A percentile compares a stretch with the other conserved stretches of the same genome.
These are phyloP conservation scores for Rhinella marina DNA, from an alignment of 2,797 vertebrate species.

Conservation along the genomic window DNA sequence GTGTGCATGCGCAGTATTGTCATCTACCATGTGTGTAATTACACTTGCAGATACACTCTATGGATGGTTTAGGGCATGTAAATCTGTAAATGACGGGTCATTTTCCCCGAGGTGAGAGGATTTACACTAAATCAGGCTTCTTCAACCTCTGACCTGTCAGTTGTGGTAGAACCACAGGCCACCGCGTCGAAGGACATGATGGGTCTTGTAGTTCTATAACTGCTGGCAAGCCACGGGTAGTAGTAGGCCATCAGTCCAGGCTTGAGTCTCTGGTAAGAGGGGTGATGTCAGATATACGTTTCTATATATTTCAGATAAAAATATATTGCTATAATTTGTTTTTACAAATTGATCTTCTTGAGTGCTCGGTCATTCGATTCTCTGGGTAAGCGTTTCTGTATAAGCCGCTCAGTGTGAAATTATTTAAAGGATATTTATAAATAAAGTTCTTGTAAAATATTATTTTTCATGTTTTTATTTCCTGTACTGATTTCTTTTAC, in stretches of 20 bases:
- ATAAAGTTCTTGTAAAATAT: conserved; percentile 31
- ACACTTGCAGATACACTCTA: not conserved
- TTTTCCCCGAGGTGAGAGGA: not conserved
- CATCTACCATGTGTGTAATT: not conserved
- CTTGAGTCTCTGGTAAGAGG: not conserved
- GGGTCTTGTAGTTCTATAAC: not conserved
- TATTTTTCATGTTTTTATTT: conserved; percentile 12
- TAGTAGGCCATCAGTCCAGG: not conserved
- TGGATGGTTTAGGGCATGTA: not conserved
- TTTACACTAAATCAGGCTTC: not conserved
- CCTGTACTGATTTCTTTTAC: not conserved
- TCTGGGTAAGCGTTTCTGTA: not conserved
- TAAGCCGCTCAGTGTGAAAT: conserved; percentile 11
- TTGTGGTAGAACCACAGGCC: not conserved
- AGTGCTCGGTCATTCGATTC: conserved; percentile 2
- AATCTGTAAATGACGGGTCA: conserved; percentile 4
- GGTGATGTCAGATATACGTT: conserved; percentile 4
- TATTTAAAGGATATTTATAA: conserved; percentile 8
- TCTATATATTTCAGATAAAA: conserved; percentile 22
- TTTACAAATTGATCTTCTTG: conserved; percentile 26
- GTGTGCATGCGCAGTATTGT: not conserved
- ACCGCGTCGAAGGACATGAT: not conserved
- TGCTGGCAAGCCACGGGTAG: not conserved
- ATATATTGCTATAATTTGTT: conserved; percentile 32
- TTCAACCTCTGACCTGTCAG: not conserved